Evolutionary conservation across 2,113 vertebrate species (phyloP), one percentile per base, ranked within the genome.

Genomic region (Hepsetus odoe): DNA sequence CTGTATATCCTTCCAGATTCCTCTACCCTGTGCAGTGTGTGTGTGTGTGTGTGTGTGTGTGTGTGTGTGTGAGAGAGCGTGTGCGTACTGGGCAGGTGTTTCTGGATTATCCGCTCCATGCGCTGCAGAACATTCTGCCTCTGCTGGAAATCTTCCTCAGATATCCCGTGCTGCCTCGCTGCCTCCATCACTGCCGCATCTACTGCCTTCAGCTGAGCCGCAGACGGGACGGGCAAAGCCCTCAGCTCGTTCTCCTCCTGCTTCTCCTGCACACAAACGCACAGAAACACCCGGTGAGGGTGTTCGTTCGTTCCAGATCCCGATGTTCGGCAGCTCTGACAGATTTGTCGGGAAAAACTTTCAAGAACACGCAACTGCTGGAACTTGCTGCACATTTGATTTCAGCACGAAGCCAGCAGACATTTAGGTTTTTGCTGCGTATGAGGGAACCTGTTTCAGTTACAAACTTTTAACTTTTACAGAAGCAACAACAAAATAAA

Each of bases 161-260:
- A 98, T 90, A 99, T 95, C 59, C 98, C 98, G 44, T 96, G 93
- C 68, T 93, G 89, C 72, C 88, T 90, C 56, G 93, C 94, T 74
- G 93, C 92, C 81, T 96, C 93, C 12, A 91, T 83, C 80, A 99
- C 92, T 0, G 93, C 93, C 3, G 91, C 84, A 74, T 96, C 95
- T 86, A 99, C 90, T 16, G 96, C 96, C 89, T 82, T 88, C 86
- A 99, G 78, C 87, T 98, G 98, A 46, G 91, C 92, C 8, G 91
- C 61, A 0, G 95, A 93, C 46, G 98, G 94, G 0, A 95, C 90
- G 1, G 94, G 94, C 42, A 99, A 91, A 9, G 95, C 94, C 7
- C 96, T 94, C 85, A 99, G 89, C 85, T 98, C 96, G 12, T 97
- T 98, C 89, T 98, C 98, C 88, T 99, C 97, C 82, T 98, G 97